Evolutionary conservation across 1,140 invertebrate genomes (phyloP).

Genomic region (Cardiocondyla obscurior): DNA sequence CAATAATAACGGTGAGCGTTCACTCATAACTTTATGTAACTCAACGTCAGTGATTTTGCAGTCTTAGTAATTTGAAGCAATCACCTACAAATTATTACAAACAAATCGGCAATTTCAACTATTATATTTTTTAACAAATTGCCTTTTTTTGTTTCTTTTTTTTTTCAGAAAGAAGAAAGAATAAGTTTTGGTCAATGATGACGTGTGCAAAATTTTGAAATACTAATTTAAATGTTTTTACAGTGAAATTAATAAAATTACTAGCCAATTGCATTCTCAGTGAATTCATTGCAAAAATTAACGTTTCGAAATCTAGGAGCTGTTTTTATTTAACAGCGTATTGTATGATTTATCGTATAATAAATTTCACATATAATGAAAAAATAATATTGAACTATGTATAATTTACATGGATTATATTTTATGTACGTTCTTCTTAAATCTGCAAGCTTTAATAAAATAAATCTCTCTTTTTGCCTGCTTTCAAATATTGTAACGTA

Average conservation of each 20-base stretch:
- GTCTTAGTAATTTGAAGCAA: not conserved
- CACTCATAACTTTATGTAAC: not conserved
- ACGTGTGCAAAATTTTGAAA: not conserved
- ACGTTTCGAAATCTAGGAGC: not conserved
- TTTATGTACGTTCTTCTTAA: not conserved
- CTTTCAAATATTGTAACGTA: too few species aligned
- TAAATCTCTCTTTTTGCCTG: not conserved
- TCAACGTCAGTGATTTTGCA: not conserved
- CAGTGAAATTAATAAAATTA: too few species aligned
- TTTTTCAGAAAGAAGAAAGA: conserved; percentile 5
- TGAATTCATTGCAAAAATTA: not conserved
- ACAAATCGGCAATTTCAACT: not conserved
- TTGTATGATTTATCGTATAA: not conserved
- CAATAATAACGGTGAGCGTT: not conserved
- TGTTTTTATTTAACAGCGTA: too few species aligned
- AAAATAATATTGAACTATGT: not conserved
- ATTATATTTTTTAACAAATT: conserved; percentile 12
- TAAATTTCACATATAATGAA: not conserved
- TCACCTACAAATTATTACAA: not conserved
- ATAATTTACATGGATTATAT: not conserved
- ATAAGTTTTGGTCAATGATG: conserved; percentile 35
- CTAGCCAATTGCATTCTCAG: not conserved
- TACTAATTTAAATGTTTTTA: too few species aligned
- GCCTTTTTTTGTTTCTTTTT: not conserved
- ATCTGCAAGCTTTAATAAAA: not conserved